Evolutionary conservation across 2,888 invertebrate species (phyloP).

Genomic region (Stomorhina lunata): DNA sequence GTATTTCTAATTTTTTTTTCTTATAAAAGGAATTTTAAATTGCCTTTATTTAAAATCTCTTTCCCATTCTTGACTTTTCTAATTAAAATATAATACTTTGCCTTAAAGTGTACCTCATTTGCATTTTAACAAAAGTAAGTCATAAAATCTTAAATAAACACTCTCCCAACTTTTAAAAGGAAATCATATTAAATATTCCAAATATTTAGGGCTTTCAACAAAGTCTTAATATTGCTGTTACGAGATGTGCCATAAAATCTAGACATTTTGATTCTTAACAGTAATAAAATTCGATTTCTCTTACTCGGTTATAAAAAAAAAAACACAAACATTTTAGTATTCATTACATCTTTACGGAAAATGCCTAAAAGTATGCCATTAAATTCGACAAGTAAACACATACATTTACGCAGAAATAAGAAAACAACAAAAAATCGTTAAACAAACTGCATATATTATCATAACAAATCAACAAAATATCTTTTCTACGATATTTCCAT

Average conservation of each 20-base stretch:
- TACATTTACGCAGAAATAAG: not conserved
- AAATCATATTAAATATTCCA: not conserved
- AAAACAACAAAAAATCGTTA: conserved; percentile 20
- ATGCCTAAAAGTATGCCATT: conserved; percentile 60
- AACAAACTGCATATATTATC: conserved; percentile 57
- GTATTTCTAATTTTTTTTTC: not conserved
- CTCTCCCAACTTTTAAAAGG: not conserved
- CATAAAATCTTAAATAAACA: not conserved
- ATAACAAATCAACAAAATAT: conserved; percentile 41
- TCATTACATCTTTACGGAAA: conserved; percentile 31
- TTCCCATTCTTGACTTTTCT: not conserved
- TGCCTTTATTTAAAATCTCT: not conserved
- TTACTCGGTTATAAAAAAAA: not conserved
- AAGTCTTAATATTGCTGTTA: conserved; percentile 30
- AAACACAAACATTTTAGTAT: conserved; percentile 13
- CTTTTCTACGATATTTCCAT: conserved; percentile 28
- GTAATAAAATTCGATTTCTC: conserved; percentile 50
- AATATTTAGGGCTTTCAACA: not conserved
- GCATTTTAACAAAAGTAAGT: not conserved
- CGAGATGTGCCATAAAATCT: conserved; percentile 37
- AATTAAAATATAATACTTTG: not conserved
- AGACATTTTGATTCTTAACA: conserved; percentile 36
- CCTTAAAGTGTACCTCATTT: not conserved
- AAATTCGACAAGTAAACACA: conserved; percentile 21
- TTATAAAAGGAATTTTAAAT: not conserved